Base-by-base conservation (phyloP, 1,140 invertebrate genomes). In the Meloidogyne hapla region DNA sequence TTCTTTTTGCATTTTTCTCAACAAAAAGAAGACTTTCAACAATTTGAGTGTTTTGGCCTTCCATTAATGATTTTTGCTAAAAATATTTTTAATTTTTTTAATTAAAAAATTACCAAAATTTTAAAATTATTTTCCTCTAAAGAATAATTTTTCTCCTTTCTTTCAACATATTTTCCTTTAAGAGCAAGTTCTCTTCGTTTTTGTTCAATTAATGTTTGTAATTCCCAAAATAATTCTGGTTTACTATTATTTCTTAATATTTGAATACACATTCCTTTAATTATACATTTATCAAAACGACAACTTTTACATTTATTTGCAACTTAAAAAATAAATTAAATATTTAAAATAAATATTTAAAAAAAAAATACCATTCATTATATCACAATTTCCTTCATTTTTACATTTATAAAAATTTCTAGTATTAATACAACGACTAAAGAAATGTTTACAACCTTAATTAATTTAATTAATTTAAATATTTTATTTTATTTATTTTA, bases 281-380 rank as follows among this genome's bases (percentile, higher is more conserved):
- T 12, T 26, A 65, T 9, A 28, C 63, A 65, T 28, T 10, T 9
- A n/a, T n/a, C n/a, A n/a, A n/a, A n/a, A n/a, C n/a, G n/a, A n/a
- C n/a, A n/a, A n/a, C n/a, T n/a, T n/a, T 65, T 65, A 65, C 63
- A 65, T 15, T 65, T 65, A 62, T n/a, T n/a, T n/a, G n/a, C 1
- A n/a, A 1, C 61, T 21, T 62, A 21, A n/a, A 62, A 62, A n/a
- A n/a, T 62, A 1, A n/a, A 26, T 65, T 13, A 65, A 12, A 13
- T n/a, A n/a, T n/a, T n/a, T n/a, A n/a, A n/a, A n/a, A n/a, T n/a
- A n/a, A n/a, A n/a, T n/a, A n/a, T n/a, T n/a, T n/a, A n/a, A 26
- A 9, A 65, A 65, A 65, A 25, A 1, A 26, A 26, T 6, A 65
- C 63, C 63, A 26, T 65, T 65, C 9, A 9, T 65, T 25, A 18